These are phyloP conservation scores for Zaprionus vittiger DNA, from an alignment of 1,140 invertebrate genomes.

Conservation along the genomic window DNA sequence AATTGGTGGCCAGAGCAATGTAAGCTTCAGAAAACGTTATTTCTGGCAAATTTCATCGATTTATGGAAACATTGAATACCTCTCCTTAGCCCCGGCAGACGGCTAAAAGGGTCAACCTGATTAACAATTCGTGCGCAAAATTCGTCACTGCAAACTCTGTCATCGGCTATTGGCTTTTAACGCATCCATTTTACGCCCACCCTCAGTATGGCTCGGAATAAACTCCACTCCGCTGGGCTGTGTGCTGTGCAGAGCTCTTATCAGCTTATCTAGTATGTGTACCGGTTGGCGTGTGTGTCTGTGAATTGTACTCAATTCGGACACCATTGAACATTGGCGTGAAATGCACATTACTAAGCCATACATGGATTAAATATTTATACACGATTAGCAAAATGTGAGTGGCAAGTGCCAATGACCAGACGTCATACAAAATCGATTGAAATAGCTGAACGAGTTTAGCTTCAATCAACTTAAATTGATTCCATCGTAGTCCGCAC, in stretches of 20 bases:
- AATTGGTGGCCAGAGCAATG: not conserved
- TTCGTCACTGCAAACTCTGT: slow-evolving; percentile 32
- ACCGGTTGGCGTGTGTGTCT: not conserved
- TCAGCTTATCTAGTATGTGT: slow-evolving; percentile 46
- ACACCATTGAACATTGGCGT: slow-evolving; percentile 1
- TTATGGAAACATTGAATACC: not conserved
- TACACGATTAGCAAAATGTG: slow-evolving; percentile 7
- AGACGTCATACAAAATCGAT: slow-evolving; percentile 9
- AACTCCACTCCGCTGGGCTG: not conserved
- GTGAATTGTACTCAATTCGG: slow-evolving; percentile 37
- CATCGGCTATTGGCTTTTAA: slow-evolving; percentile 35
- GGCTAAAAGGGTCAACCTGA: slow-evolving; percentile 31
- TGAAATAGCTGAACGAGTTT: slow-evolving; percentile 23
- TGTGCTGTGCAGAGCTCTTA: slow-evolving; percentile 39
- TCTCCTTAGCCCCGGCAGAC: slow-evolving; percentile 16
- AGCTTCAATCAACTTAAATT: slow-evolving; percentile 32
- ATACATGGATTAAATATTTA: slow-evolving; percentile 29
- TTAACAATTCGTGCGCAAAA: slow-evolving; percentile 63
- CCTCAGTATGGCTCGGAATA: not conserved
- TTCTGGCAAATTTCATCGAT: not conserved
- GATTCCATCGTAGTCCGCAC: not conserved
- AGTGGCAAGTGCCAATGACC: not conserved
- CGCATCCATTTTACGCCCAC: slow-evolving; percentile 52
- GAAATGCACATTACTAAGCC: slow-evolving; percentile 14
- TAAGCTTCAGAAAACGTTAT: not conserved